Evolutionary conservation across 1,140 invertebrate species (phyloP).

Genomic region (Wiebesia pumilae): DNA sequence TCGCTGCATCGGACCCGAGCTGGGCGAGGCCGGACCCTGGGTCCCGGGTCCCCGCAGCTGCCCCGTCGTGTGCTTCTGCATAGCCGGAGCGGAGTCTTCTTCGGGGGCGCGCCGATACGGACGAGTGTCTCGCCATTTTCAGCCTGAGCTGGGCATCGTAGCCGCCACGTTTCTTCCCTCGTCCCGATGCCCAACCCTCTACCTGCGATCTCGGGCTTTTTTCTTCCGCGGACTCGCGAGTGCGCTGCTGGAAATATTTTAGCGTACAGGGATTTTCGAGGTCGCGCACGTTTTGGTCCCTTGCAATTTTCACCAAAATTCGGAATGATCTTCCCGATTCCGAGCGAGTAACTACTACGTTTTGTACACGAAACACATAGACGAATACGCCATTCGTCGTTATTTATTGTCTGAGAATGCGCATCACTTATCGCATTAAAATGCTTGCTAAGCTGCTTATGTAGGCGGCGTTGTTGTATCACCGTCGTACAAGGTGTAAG

Average conservation of each 20-base stretch:
- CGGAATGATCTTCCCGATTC: background rate
- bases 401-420: background rate
- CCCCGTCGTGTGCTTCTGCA: slow-evolving; percentile 69
- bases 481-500: background rate
- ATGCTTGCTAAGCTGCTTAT: background rate
- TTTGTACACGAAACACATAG: too few relatives aligned
- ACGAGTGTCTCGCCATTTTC: slow-evolving; percentile 2
- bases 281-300: background rate
- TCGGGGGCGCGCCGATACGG: background rate
- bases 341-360: too few relatives aligned
- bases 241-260: background rate
- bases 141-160: slow-evolving; percentile 24
- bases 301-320: background rate
- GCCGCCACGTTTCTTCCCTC: background rate
- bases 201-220: too few relatives aligned
- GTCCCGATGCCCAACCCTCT: background rate
- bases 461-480: too few relatives aligned
- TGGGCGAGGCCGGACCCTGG: slow-evolving; percentile 41
- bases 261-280: background rate
- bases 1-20: slow-evolving; percentile 53
- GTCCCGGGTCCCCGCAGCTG: slow-evolving; percentile 62
- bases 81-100: background rate
- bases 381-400: background rate
- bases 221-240: background rate
- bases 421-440: background rate